Evolutionary conservation across 2,797 vertebrate genomes (phyloP).

Genomic region (Rhinichthys osculus): DNA sequence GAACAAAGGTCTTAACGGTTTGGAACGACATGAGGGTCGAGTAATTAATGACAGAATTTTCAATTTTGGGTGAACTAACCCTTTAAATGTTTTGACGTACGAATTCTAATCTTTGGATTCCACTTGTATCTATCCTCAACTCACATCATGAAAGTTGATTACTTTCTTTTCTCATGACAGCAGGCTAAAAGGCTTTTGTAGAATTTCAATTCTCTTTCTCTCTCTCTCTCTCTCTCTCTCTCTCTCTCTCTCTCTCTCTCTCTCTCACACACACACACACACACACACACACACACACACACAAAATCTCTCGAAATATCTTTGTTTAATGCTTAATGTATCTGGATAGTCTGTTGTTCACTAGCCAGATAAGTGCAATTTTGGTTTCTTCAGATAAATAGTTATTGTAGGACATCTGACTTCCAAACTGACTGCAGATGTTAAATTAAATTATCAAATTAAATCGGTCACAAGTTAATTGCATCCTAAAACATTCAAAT

Average conservation of each 20-base stretch:
- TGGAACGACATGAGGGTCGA: too few species aligned
- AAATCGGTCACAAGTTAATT: background rate
- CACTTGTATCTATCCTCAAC: background rate
- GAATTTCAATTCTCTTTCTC: background rate
- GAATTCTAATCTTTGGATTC: background rate
- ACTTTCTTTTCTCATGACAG: conserved; percentile 7
- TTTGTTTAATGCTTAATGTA: background rate
- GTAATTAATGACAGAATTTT: too few species aligned
- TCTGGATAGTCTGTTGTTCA: background rate
- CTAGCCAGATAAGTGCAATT: background rate
- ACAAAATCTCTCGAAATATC: background rate
- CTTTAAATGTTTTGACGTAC: too few species aligned
- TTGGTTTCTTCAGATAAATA: background rate
- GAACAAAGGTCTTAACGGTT: too few species aligned
- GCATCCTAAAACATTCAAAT: background rate
- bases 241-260: too few species aligned
- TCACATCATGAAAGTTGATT: conserved; percentile 26
- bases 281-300: too few species aligned
- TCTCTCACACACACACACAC: rapidly evolving
- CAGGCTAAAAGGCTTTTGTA: background rate
- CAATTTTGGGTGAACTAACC: too few species aligned
- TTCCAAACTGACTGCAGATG: background rate
- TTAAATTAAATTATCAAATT: background rate
- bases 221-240: too few species aligned
- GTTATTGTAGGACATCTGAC: background rate